phyloP scores from a whole-genome alignment of 2,113 vertebrate genomes.

The Sminthopsis crassicaudata region DNA sequence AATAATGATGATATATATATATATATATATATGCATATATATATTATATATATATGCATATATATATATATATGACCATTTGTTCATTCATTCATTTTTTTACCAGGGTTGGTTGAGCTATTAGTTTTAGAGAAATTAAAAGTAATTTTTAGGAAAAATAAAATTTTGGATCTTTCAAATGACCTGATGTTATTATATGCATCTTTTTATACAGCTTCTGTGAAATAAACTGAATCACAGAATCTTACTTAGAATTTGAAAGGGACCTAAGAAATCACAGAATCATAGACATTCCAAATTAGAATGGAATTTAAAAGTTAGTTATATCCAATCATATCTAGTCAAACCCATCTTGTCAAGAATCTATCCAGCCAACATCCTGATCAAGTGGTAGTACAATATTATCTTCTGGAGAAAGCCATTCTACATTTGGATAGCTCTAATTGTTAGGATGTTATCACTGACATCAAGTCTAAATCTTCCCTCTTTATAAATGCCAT shows the following conservation, averaged over 20 bases:
- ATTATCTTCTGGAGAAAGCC: not conserved
- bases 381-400: not conserved
- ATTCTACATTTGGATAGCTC: not conserved
- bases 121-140: not conserved
- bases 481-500: not conserved
- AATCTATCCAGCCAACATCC: not conserved
- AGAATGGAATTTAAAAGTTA: not conserved
- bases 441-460: conserved; percentile 44
- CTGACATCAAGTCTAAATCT: conserved; percentile 1
- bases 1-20: not conserved
- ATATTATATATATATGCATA: not conserved
- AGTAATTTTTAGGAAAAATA: conserved; percentile 20
- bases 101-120: too few species aligned
- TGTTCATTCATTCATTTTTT: not conserved
- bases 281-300: not conserved
- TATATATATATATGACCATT: not conserved
- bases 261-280: conserved; percentile 8
- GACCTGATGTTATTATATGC: conserved; percentile 39
- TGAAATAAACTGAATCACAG: conserved; percentile 27
- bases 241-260: conserved; percentile 45
- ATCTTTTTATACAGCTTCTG: conserved; percentile 37
- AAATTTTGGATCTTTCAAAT: conserved; percentile 37
- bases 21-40: not conserved
- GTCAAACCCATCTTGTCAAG: not conserved
- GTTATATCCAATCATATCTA: not conserved